Evolutionary conservation across 2,888 invertebrate species (phyloP).

Genomic region (Aproaerema taeniolella): DNA sequence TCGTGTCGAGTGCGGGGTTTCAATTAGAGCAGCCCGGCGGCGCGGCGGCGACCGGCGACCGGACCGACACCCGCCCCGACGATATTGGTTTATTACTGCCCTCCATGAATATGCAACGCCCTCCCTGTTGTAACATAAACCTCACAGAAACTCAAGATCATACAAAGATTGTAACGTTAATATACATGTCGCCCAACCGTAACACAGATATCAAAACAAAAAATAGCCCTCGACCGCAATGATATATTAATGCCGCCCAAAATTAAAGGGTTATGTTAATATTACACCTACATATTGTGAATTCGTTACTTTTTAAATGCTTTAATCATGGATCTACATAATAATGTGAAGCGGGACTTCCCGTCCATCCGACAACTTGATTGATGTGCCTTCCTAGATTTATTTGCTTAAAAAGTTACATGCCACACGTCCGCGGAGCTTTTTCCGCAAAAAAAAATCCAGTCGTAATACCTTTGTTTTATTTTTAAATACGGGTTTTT

Average conservation of each 20-base stretch:
- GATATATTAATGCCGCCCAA: slow-evolving; percentile 28
- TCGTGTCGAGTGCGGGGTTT: slow-evolving; percentile 53
- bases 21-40: slow-evolving; percentile 53
- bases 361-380: slow-evolving; percentile 72
- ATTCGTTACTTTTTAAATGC: slow-evolving; percentile 62
- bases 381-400: slow-evolving; percentile 73
- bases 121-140: slow-evolving; percentile 21
- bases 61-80: slow-evolving; percentile 41
- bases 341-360: slow-evolving; percentile 65
- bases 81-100: slow-evolving; percentile 57
- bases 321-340: slow-evolving; percentile 74
- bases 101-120: slow-evolving; percentile 46
- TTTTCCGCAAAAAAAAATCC: slow-evolving; percentile 58
- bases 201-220: neutral
- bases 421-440: slow-evolving; percentile 64
- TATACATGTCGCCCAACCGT: slow-evolving; percentile 5
- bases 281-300: slow-evolving; percentile 52
- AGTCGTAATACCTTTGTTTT: slow-evolving; percentile 67
- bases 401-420: slow-evolving; percentile 64
- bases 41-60: neutral
- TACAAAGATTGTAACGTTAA: slow-evolving; percentile 7
- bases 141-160: slow-evolving; percentile 15
- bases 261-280: slow-evolving; percentile 51
- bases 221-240: neutral
- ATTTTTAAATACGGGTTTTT: slow-evolving; percentile 70